Evolutionary conservation across 2,113 vertebrate species (phyloP).

Genomic region (Pluvialis apricaria): DNA sequence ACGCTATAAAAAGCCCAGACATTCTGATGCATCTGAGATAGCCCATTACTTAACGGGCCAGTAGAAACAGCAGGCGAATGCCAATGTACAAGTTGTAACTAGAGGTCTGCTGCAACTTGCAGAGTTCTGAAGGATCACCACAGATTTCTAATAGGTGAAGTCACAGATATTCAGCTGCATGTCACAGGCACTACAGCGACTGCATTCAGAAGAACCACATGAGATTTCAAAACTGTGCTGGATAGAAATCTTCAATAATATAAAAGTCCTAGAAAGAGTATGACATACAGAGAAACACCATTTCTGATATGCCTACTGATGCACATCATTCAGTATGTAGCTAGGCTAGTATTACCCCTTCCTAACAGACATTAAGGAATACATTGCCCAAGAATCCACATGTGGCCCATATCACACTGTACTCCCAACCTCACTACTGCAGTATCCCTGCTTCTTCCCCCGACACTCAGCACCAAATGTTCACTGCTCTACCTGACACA

Average conservation of each 20-base stretch:
- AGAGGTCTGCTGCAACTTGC: neutral
- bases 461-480: neutral
- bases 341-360: neutral
- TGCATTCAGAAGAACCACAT: fast-evolving
- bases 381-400: neutral
- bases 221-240: neutral
- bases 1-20: neutral
- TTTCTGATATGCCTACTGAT: neutral
- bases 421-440: neutral
- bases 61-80: neutral
- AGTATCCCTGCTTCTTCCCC: neutral
- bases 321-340: neutral
- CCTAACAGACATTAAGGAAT: neutral
- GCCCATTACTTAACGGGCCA: neutral
- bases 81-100: neutral
- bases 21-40: neutral
- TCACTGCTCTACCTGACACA: neutral
- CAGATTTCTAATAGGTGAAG: neutral
- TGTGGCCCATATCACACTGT: fast-evolving
- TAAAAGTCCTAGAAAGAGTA: neutral
- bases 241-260: neutral
- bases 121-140: neutral
- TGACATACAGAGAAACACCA: neutral
- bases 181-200: fast-evolving
- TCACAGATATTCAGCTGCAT: neutral